Base-by-base conservation (phyloP, 1,140 invertebrate genomes). In the Charaxes varanes region DNA sequence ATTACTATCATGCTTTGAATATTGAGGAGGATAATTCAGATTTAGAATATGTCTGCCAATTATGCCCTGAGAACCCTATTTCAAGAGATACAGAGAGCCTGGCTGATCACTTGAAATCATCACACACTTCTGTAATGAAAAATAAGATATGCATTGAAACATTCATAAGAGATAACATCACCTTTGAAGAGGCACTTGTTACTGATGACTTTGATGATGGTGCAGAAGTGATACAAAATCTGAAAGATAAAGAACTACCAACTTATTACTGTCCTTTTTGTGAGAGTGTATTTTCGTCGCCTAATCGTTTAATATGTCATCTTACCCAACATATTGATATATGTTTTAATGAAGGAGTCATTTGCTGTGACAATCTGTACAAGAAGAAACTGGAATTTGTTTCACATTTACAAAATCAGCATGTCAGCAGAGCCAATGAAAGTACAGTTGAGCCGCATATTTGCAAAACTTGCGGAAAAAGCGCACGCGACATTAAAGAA, bases 181-280 rank as follows among this genome's bases (percentile, higher is more conserved):
- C 62, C 1, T 67, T 80, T 32, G 67, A 67, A 31, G 66, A 76
- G 40, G 40, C 40, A 12, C 40, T 80, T 6, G 24, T 44, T 4
- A 43, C 17, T 2, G 60, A 62, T 1, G 51, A 76, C 14, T 34
- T 11, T 15, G 46, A 54, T 5, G 37, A 13, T 3, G 32, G 26
- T 3, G 12, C 10, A 0, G 35, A 40, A n/a, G 1, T 12, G 11
- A 8, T 11, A 7, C 15, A 2, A 2, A 15, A 15, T 7, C 2
- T n/a, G 0, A 31, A 31, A 17, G 28, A 11, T 17, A 17, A 33
- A 5, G n/a, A 27, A 27, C 19, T 60, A 16, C 53, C 54, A 4
- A 48, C 47, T 15, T 50, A 57, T 18, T 53, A 32, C 34, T 83
- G 78, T 33, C 68, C 74, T 2, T 73, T 60, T 38, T 83, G 79